Evolutionary conservation across 2,888 invertebrate species (phyloP), one percentile per base, ranked within the genome.

Genomic region (Drosophila colorata): DNA sequence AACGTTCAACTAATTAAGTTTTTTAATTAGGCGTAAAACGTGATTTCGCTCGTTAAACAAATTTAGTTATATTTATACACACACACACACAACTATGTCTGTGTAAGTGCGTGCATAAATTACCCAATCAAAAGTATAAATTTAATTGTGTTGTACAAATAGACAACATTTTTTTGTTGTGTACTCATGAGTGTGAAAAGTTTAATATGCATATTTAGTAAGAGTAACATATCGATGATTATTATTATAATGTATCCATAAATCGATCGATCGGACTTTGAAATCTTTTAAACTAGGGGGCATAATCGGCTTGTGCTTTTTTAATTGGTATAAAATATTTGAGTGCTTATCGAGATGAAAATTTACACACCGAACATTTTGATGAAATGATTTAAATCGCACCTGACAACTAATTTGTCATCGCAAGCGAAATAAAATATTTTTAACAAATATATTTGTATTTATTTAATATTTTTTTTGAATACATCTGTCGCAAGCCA

Each of bases 1-100:
- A 80, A 81, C 75, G 55, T 71, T 68, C 53, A 61, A 59, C 70
- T 78, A 84, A 84, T 83, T 84, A 76, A 41, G 58, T 69, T 61
- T 67, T 68, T 74, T 78, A 84, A 83, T 83, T 78, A 69, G 60
- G 56, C 78, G 63, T 78, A 52, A 73, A 78, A 52, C 56, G 67
- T 48, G 64, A 71, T 61, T 65, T 64, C 40, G 56, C 51, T 63
- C 44, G 70, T 70, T 83, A 56, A 69, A 65, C 68, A 67, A 74
- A 81, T 80, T 80, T 77, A 71, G 53, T 41, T 59, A 23, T 18
- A 49, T 49, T 64, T 52, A 56, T 8, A 14, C 14, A 4, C 38
- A 13, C 25, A 59, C 40, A 43, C 23, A 13, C 5, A 9, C 18
- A 4, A 14, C 33, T 18, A 31, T 55, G 51, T 51, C n/a, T 37